phyloP scores from a whole-genome alignment of 2,888 invertebrate species.

The Orgyia antiqua region DNA sequence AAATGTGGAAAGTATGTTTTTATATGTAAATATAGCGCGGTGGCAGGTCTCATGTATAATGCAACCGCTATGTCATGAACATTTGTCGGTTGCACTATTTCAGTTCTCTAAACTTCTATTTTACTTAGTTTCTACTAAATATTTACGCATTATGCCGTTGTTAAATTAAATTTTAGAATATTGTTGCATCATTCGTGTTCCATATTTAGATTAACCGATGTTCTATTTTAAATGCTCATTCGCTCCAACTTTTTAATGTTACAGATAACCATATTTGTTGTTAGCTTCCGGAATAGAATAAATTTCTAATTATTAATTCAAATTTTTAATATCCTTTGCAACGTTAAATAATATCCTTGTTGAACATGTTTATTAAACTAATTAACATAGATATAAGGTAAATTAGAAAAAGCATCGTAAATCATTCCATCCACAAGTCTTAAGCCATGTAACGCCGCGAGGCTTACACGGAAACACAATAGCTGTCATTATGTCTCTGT shows the following conservation, averaged over 20 bases:
- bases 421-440: constrained; percentile 60
- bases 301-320: constrained; percentile 44
- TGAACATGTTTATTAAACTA: constrained; percentile 68
- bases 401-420: constrained; percentile 67
- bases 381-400: constrained; percentile 55
- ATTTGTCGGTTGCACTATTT: constrained; percentile 71
- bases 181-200: constrained; percentile 21
- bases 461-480: constrained; percentile 62
- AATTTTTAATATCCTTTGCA: constrained; percentile 43
- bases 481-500: constrained; percentile 49
- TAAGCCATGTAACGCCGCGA: constrained; percentile 50
- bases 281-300: constrained; percentile 38
- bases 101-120: constrained; percentile 35
- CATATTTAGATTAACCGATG: constrained; percentile 9
- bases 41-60: constrained; percentile 72
- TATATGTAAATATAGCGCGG: constrained; percentile 62
- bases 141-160: constrained; percentile 24
- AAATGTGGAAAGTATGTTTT: constrained; percentile 36
- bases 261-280: background rate
- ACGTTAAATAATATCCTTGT: constrained; percentile 55
- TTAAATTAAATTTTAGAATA: constrained; percentile 22
- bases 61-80: constrained; percentile 68
- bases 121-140: constrained; percentile 30
- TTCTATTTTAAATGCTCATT: background rate
- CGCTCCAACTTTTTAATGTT: background rate